phyloP scores from a whole-genome alignment of 2,797 vertebrate genomes.

The Sebastes umbrosus region DNA sequence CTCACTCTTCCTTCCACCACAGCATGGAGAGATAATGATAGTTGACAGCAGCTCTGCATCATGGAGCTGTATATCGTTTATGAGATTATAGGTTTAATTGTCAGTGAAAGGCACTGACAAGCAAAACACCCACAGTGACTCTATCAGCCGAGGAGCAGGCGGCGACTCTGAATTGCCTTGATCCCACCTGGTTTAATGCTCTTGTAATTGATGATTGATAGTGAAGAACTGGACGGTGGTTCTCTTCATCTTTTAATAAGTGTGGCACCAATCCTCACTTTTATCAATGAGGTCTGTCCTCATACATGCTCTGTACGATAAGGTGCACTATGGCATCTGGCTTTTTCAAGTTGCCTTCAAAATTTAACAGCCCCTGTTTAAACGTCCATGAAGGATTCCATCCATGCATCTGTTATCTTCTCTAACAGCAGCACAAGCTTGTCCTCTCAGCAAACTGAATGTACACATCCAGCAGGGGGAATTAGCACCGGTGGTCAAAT shows the following conservation, averaged over 20 bases:
- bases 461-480: slow-evolving; percentile 27
- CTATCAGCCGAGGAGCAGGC: slow-evolving; percentile 42
- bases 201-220: slow-evolving; percentile 47
- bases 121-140: slow-evolving; percentile 62
- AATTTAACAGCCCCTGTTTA: slow-evolving; percentile 9
- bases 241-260: slow-evolving; percentile 1
- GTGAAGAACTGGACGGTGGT: background rate
- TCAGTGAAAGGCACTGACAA: slow-evolving; percentile 64
- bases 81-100: slow-evolving; percentile 72
- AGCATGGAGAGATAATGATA: slow-evolving; percentile 45
- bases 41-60: slow-evolving; percentile 70
- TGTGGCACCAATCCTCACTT: background rate
- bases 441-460: background rate
- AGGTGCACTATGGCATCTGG: background rate
- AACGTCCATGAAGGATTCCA: background rate
- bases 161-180: slow-evolving; percentile 23
- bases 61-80: slow-evolving; percentile 51
- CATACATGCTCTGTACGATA: background rate
- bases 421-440: slow-evolving; percentile 3
- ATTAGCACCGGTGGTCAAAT: slow-evolving; percentile 31
- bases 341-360: slow-evolving; percentile 12
- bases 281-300: slow-evolving; percentile 6
- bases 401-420: slow-evolving; percentile 12
- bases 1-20: slow-evolving; percentile 35
- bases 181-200: slow-evolving; percentile 37